Evolutionary conservation across 1,140 invertebrate genomes (phyloP).

Genomic region (Heliconius hermathena): DNA sequence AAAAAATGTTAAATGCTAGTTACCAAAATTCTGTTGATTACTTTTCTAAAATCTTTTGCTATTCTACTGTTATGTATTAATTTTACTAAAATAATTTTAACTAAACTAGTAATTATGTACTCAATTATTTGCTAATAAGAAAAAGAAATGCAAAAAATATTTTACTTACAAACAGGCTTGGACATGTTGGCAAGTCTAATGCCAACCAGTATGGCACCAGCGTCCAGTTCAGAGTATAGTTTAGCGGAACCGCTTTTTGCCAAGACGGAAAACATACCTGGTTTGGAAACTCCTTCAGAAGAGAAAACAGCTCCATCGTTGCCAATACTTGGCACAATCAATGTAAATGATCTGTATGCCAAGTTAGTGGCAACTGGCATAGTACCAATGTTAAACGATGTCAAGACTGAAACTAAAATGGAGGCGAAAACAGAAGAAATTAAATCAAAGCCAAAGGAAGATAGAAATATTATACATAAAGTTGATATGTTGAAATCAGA

Average conservation of each 20-base stretch:
- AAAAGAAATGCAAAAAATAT: no score
- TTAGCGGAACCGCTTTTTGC: slow-evolving; percentile 59
- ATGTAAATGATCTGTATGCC: slow-evolving; percentile 91
- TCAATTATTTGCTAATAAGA: no score
- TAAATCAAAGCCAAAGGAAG: slow-evolving; percentile 62
- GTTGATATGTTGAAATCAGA: slow-evolving; percentile 87
- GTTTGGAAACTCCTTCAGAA: slow-evolving; percentile 59
- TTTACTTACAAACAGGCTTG: slow-evolving; percentile 47
- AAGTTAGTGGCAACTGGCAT: slow-evolving; percentile 93
- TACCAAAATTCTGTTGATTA: no score
- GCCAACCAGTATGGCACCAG: slow-evolving; percentile 83
- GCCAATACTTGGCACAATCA: slow-evolving; percentile 79
- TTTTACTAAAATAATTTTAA: no score
- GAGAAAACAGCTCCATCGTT: slow-evolving; percentile 58
- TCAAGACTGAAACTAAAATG: slow-evolving; percentile 59
- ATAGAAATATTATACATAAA: slow-evolving; percentile 81
- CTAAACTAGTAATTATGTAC: no score
- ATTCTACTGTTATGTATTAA: no score
- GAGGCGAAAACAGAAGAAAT: slow-evolving; percentile 74
- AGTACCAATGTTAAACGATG: slow-evolving; percentile 80
- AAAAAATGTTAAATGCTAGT: neutral
- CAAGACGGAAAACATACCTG: slow-evolving; percentile 60
- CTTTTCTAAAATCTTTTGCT: no score
- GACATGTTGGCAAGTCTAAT: slow-evolving; percentile 86
- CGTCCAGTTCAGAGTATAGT: slow-evolving; percentile 82